phyloP scores from a whole-genome alignment of 1,140 invertebrate species.

The Lucilia sericata region DNA sequence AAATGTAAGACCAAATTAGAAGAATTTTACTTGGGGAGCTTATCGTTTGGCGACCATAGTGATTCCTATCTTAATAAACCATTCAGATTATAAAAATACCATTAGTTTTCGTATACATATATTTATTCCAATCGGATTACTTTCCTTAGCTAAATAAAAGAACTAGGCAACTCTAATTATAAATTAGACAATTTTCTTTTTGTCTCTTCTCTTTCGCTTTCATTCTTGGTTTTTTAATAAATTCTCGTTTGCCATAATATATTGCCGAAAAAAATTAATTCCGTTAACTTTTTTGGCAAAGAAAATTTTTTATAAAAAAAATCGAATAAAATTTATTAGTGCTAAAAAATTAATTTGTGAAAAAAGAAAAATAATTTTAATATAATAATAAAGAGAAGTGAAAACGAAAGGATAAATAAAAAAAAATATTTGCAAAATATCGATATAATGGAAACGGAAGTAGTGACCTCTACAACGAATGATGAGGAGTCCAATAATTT shows the following conservation, averaged over 20 bases:
- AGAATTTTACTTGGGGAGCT: too few species aligned
- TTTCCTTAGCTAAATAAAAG: not conserved
- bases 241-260: not conserved
- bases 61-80: too few species aligned
- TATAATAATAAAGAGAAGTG: not conserved
- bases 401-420: not conserved
- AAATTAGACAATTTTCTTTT: too few species aligned
- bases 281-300: slow-evolving; percentile 43
- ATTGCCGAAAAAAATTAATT: slow-evolving; percentile 43
- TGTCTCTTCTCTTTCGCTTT: not conserved
- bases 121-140: too few species aligned
- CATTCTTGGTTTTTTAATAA: not conserved
- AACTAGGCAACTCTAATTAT: not conserved
- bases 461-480: slow-evolving; percentile 35
- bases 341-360: slow-evolving; percentile 20
- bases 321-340: slow-evolving; percentile 34
- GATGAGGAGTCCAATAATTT: slow-evolving; percentile 8
- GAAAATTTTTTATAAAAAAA: slow-evolving; percentile 39
- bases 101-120: too few species aligned
- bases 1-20: too few species aligned
- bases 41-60: too few species aligned
- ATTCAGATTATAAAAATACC: too few species aligned
- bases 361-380: not conserved
- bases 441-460: slow-evolving; percentile 31
- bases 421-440: slow-evolving; percentile 35